Evolutionary conservation across 2,113 vertebrate genomes (phyloP).

Genomic region (Dendrocopos noguchii): DNA sequence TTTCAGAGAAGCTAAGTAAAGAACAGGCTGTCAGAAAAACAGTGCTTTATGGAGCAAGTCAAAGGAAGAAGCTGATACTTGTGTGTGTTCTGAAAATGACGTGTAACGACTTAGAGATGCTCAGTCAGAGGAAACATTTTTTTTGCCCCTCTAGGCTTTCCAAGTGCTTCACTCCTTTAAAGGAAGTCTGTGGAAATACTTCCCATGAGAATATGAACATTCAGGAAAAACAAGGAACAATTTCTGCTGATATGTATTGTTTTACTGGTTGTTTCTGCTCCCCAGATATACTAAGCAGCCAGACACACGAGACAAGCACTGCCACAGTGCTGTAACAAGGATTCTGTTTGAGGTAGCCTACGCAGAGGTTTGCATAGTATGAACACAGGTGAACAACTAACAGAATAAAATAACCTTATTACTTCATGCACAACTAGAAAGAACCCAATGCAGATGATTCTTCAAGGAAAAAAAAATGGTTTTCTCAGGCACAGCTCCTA

Average conservation of each 20-base stretch:
- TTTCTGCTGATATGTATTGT: background rate
- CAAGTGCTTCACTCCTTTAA: slow-evolving; percentile 15
- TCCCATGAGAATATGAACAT: background rate
- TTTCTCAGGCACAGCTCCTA: background rate
- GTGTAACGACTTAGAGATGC: background rate
- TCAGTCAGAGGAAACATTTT: slow-evolving; percentile 23
- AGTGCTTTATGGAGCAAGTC: background rate
- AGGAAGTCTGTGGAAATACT: slow-evolving; percentile 22
- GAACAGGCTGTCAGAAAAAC: background rate
- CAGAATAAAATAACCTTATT: background rate
- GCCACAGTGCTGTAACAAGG: background rate
- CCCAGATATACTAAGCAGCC: background rate
- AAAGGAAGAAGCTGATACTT: slow-evolving; percentile 5
- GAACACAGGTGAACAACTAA: background rate
- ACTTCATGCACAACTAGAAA: background rate
- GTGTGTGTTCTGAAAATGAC: slow-evolving; percentile 6
- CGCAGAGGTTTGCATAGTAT: background rate
- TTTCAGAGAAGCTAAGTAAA: background rate
- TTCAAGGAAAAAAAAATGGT: background rate
- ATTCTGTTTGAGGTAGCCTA: background rate
- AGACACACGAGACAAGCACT: background rate
- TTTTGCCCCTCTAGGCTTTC: background rate
- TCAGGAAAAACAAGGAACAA: background rate
- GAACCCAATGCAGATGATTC: background rate
- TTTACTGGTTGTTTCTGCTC: background rate